Base-by-base conservation (phyloP, 2,888 invertebrate species). In the Diarsia brunnea region DNA sequence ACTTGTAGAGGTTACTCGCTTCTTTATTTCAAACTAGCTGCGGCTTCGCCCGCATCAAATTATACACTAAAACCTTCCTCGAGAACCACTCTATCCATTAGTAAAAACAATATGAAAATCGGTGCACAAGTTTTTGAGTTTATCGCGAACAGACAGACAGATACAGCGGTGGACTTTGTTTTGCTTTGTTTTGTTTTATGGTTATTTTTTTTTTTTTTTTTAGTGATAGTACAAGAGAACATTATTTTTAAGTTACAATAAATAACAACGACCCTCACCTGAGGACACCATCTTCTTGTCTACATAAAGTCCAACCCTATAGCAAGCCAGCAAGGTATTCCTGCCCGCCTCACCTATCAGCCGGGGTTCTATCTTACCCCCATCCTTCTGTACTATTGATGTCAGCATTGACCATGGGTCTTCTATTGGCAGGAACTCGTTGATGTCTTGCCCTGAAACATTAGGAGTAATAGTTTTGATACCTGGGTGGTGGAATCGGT, bases 221-320 rank as follows among this genome's bases (percentile, higher is more conserved):
- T n/a, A n/a, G n/a, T n/a, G n/a, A n/a, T 38, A 47, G 8, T 27
- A 27, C 27, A 27, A 58, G 27, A 27, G 2, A 27, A 16, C 3
- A 19, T 19, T 19, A 27, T 31, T 60, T 7, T 11, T n/a, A 51
- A 45, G n/a, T 3, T 31, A 45, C 8, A 4, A 51, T 43, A 14
- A 47, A 45, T 27, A 61, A 12, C 7, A 24, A 27, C 5, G 14
- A 24, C 7, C 11, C 75, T 94, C 95, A 99, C 99, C 98, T 94
- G 98, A 97, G 66, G 99, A 98, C 72, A 99, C 95, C 88, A 98
- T 97, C 91, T 98, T 94, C 94, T 98, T 98, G 88, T 99, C 97
- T 12, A 97, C 97, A 94, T 99, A 99, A 19, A 99, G 95, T 2
- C 98, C 99, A 16, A 99, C 98, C 91, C 98, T 97, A 93, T 98